Conservation (phyloP, 2,113 vertebrate genomes). For the Caranx ignobilis region DNA sequence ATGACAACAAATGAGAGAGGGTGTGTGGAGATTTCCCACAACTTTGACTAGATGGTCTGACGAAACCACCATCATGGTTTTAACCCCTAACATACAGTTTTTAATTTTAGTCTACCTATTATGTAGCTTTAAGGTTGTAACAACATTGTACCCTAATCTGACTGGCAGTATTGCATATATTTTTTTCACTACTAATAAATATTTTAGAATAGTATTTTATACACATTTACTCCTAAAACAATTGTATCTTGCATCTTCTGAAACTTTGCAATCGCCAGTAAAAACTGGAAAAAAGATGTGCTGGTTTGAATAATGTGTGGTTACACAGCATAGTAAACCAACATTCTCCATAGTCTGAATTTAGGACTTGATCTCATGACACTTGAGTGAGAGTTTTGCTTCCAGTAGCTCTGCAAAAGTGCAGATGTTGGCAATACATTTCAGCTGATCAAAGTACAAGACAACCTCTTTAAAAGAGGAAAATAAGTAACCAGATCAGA, state of each 20-base stretch:
- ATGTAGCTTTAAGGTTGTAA: not conserved
- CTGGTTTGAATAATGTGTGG: not conserved
- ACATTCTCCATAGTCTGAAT: not conserved
- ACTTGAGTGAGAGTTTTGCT: not conserved
- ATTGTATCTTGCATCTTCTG: not conserved
- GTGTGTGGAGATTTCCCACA: constrained; percentile 9
- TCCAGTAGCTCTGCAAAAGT: constrained; percentile 29
- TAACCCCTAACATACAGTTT: not conserved
- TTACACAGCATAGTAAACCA: not conserved
- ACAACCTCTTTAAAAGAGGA: constrained; percentile 45
- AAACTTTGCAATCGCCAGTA: not conserved
- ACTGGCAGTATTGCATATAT: not conserved
- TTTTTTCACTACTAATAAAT: too few species aligned
- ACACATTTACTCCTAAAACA: not conserved
- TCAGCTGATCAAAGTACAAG: constrained; percentile 72
- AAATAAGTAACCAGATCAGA: constrained; percentile 70
- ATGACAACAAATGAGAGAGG: constrained; percentile 4
- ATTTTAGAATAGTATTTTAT: too few species aligned
- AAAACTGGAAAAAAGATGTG: not conserved
- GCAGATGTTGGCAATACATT: constrained; percentile 44
- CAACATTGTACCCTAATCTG: not conserved
- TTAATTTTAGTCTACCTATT: not conserved
- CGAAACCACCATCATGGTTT: constrained; percentile 9
- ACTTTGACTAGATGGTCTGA: constrained; percentile 14
- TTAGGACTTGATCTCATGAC: not conserved